Percentiles rank a stretch among this genome's conserved stretches.
Conservation (phyloP, 2,797 vertebrate species). For the Threskiornis aethiopicus region DNA sequence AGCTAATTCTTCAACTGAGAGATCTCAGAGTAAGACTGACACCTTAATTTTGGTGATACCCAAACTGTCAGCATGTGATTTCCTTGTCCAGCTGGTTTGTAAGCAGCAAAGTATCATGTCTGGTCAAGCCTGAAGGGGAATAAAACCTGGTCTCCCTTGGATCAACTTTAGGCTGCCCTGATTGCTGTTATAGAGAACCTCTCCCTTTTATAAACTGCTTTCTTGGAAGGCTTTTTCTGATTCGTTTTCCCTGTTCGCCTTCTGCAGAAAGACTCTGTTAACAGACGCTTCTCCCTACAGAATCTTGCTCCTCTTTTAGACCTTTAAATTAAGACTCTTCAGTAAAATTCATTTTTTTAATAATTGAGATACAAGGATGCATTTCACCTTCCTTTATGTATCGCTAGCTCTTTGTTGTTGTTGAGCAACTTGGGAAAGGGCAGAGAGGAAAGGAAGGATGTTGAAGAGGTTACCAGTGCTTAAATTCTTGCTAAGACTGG, state of each 20-base stretch:
- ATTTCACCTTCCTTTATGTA: not conserved
- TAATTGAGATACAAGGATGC: not conserved
- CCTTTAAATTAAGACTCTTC: not conserved
- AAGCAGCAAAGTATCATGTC: not conserved
- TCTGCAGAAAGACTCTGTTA: not conserved
- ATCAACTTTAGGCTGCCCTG: not conserved
- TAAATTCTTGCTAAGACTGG: not conserved
- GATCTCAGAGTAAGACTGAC: not conserved
- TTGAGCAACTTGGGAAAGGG: not conserved
- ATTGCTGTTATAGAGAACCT: not conserved
- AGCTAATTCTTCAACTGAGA: not conserved
- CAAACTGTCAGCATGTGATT: not conserved
- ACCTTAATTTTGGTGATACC: not conserved
- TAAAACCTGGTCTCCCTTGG: not conserved
- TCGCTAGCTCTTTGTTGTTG: not conserved
- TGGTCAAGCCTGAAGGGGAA: not conserved
- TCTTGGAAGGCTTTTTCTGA: not conserved
- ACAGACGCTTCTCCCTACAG: not conserved
- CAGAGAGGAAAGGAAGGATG: not conserved
- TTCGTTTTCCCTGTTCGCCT: not conserved
- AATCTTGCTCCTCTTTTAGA: not conserved
- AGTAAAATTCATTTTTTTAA: not conserved
- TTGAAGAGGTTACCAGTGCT: not conserved
- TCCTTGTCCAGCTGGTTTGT: not conserved
- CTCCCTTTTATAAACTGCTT: not conserved